These are phyloP conservation scores for Elysia crispata DNA, from an alignment of 2,888 invertebrate species.

Conservation along the genomic window DNA sequence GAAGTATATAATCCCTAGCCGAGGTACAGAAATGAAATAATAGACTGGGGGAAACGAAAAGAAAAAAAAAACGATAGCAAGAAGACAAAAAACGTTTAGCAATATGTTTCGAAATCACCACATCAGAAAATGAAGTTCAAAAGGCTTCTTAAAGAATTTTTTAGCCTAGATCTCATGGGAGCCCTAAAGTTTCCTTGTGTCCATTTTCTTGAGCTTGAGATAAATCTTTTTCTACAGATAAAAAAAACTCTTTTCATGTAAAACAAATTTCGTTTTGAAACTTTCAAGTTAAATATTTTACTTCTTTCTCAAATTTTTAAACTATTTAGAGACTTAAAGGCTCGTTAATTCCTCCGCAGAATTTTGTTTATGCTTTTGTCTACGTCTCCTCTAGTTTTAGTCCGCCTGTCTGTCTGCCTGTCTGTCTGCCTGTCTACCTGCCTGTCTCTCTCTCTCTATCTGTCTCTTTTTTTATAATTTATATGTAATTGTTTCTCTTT, in stretches of 20 bases:
- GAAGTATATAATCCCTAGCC: background rate
- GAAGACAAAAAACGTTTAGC: no score
- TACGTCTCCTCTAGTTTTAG: conserved; percentile 21
- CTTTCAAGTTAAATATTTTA: no score
- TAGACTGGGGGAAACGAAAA: no score
- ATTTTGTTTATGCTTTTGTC: background rate
- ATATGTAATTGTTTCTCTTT: conserved; percentile 20
- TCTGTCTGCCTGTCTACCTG: conserved; percentile 17
- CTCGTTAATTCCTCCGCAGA: no score
- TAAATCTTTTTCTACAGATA: no score
- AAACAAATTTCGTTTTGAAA: no score
- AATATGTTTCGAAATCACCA: background rate
- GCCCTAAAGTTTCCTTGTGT: no score
- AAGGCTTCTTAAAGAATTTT: background rate
- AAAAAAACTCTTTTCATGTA: no score
- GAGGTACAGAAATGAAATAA: no score
- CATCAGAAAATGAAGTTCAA: background rate
- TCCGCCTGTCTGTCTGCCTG: conserved; percentile 20
- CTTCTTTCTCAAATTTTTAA: no score
- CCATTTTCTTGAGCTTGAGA: no score
- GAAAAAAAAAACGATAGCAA: background rate
- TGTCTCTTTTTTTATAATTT: background rate
- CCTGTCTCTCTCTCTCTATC: conserved; percentile 22
- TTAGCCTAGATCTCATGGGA: conserved; percentile 5
- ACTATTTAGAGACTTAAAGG: no score